phyloP scores from a whole-genome alignment of 2,888 invertebrate species.

The Adela reaumurella region DNA sequence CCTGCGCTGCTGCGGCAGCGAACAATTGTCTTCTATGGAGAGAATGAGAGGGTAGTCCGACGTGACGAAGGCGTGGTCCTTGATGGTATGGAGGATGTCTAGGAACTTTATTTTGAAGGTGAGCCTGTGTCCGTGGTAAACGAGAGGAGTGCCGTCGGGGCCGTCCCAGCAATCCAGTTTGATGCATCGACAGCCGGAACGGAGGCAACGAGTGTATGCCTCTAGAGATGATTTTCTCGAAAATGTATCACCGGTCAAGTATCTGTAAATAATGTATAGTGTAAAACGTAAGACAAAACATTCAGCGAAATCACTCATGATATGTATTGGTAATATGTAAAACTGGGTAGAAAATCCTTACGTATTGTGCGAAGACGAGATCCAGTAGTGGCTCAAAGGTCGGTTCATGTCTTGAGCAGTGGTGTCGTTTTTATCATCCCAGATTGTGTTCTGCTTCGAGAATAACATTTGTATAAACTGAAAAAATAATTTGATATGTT shows the following conservation, averaged over 20 bases:
- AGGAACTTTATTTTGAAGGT: constrained; percentile 94
- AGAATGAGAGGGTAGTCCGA: constrained; percentile 89
- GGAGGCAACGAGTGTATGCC: constrained; percentile 87
- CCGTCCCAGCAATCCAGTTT: constrained; percentile 99
- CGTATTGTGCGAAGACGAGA: constrained; percentile 96
- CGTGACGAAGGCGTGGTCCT: constrained; percentile 90
- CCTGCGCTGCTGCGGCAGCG: constrained; percentile 81
- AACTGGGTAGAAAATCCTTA: too few species aligned
- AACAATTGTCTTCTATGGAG: constrained; percentile 91
- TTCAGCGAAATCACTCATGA: too few species aligned
- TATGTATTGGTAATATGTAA: too few species aligned
- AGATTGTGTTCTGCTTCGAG: constrained; percentile 90
- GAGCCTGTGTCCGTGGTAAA: constrained; percentile 96
- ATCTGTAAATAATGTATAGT: constrained; percentile 63
- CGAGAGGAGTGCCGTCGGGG: constrained; percentile 88
- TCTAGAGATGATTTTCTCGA: constrained; percentile 95
- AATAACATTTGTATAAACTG: constrained; percentile 89
- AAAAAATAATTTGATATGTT: constrained; percentile 13
- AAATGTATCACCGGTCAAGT: constrained; percentile 96
- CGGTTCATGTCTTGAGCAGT: constrained; percentile 88
- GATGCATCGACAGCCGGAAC: constrained; percentile 94
- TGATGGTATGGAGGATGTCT: constrained; percentile 91
- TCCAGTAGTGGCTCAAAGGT: constrained; percentile 91
- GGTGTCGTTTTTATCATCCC: constrained; percentile 70
- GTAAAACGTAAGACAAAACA: too few species aligned